These are phyloP conservation scores for Melikaiella ostensackeni DNA, from an alignment of 2,888 invertebrate species.

Conservation along the genomic window DNA sequence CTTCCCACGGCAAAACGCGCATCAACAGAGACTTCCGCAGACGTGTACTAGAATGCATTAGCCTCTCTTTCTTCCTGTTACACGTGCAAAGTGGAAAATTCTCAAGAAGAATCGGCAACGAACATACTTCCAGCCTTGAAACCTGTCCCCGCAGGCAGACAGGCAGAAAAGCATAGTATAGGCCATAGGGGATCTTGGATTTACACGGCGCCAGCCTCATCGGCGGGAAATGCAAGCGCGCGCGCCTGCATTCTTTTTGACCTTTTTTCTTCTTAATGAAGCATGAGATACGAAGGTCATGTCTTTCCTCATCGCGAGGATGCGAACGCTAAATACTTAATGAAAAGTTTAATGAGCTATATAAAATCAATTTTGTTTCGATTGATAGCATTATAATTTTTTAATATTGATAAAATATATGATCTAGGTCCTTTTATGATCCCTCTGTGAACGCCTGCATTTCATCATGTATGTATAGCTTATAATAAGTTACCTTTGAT, in stretches of 20 bases:
- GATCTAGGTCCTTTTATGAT: background rate
- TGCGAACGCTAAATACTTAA: background rate
- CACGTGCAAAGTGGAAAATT: constrained; percentile 13
- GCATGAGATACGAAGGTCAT: constrained; percentile 50
- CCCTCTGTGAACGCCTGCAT: background rate
- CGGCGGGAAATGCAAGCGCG: constrained; percentile 56
- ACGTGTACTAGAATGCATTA: constrained; percentile 42
- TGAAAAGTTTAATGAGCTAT: constrained; percentile 24
- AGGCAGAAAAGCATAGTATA: constrained; percentile 44
- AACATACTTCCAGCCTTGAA: constrained; percentile 53
- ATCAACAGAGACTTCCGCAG: background rate
- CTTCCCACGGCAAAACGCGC: constrained; percentile 16
- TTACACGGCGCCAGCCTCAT: constrained; percentile 60
- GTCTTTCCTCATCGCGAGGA: constrained; percentile 43
- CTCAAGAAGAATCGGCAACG: constrained; percentile 29
- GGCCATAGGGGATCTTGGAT: constrained; percentile 55
- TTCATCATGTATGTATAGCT: background rate
- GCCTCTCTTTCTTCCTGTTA: constrained; percentile 47
- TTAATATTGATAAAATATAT: background rate
- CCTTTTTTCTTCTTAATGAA: constrained; percentile 43
- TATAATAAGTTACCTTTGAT: no score
- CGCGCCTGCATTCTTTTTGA: constrained; percentile 54
- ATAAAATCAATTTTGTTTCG: background rate
- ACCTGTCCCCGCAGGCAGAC: constrained; percentile 57
- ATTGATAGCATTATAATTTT: background rate